Conservation (phyloP, 2,888 invertebrate genomes). For the Meandrusa payeni region DNA sequence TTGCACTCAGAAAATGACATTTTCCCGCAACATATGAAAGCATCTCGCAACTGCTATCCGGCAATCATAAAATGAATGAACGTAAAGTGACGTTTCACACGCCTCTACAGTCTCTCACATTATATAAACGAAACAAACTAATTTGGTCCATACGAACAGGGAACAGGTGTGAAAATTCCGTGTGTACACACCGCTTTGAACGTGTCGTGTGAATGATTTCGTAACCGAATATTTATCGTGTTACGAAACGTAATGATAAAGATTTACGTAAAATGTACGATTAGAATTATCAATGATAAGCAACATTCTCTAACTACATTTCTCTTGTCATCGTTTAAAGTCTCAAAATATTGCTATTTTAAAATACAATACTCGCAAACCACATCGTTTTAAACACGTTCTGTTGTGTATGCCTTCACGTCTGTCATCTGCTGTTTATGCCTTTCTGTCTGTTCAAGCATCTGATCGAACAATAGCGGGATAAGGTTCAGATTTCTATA, state of each 20-base stretch:
- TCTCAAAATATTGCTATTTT: no score
- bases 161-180: neutral
- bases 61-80: conserved; percentile 22
- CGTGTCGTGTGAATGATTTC: conserved; percentile 6
- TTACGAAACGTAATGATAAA: conserved; percentile 19
- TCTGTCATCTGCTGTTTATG: no score
- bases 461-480: no score
- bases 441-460: no score
- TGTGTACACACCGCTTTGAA: neutral
- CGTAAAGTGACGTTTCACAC: conserved; percentile 28
- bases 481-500: no score
- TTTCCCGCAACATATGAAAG: no score
- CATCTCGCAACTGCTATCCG: conserved; percentile 3
- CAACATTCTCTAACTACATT: neutral
- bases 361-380: no score
- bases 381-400: no score
- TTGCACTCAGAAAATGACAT: no score
- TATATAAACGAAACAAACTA: neutral
- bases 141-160: neutral
- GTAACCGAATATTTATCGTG: conserved; percentile 14
- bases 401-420: no score
- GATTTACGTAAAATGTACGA: conserved; percentile 11
- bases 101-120: conserved; percentile 11
- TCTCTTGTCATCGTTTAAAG: neutral
- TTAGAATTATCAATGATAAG: conserved; percentile 3